These are phyloP conservation scores for Phoeniculus purpureus DNA, from an alignment of 2,797 vertebrate species.

Conservation along the genomic window DNA sequence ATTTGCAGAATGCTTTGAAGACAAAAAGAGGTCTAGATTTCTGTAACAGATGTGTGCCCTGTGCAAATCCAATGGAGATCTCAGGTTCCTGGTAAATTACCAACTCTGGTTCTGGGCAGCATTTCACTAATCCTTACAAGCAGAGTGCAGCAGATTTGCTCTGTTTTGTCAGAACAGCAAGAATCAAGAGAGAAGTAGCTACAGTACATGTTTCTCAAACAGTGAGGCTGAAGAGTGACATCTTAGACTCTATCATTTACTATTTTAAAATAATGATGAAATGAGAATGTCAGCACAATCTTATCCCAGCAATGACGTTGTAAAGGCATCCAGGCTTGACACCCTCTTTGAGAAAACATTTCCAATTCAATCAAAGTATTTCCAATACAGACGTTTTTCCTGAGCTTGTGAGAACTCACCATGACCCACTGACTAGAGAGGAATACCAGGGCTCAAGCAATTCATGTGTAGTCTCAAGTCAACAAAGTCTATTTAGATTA, in stretches of 20 bases:
- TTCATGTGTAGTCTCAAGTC: background rate
- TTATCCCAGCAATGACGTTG: background rate
- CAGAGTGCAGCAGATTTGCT: conserved; percentile 2
- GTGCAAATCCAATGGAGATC: background rate
- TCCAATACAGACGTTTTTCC: background rate
- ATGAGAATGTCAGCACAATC: background rate
- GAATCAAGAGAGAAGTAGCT: background rate
- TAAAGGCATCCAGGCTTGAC: background rate
- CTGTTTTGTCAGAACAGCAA: conserved; percentile 52
- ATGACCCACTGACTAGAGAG: background rate
- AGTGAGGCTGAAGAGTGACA: background rate
- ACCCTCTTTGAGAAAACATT: background rate
- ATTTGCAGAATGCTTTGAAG: background rate
- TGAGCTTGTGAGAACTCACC: background rate
- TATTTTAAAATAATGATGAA: background rate
- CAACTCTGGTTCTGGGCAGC: conserved; percentile 7
- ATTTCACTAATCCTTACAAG: background rate
- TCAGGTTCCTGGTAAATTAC: conserved; percentile 36
- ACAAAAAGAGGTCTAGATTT: background rate
- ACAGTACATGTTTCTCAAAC: background rate
- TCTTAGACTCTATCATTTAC: background rate
- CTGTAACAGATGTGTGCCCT: background rate
- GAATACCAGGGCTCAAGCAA: background rate
- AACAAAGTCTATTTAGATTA: background rate
- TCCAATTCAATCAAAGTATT: background rate